Percentiles rank a stretch among this genome's conserved stretches.
These are phyloP conservation scores for Tillus elongatus DNA, from an alignment of 2,888 invertebrate species.

Conservation along the genomic window DNA sequence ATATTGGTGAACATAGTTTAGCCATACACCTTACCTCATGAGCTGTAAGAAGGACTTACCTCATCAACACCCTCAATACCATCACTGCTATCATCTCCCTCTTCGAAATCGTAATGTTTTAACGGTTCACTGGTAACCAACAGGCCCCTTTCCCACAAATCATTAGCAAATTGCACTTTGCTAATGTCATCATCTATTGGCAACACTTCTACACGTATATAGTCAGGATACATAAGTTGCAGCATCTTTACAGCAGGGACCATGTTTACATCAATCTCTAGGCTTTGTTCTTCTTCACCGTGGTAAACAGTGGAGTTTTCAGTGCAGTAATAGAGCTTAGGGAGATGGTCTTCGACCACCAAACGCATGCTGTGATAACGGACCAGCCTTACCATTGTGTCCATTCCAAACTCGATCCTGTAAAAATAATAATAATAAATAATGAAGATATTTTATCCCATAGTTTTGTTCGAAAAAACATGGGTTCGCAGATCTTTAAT, in stretches of 20 bases:
- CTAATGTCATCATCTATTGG: constrained; percentile 54
- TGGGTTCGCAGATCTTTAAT: too few relatives aligned
- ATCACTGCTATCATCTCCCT: too few relatives aligned
- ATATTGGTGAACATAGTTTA: too few relatives aligned
- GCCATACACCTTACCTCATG: too few relatives aligned
- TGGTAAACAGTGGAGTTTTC: constrained; percentile 84
- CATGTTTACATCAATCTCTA: constrained; percentile 62
- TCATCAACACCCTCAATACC: too few relatives aligned
- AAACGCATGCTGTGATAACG: constrained; percentile 49
- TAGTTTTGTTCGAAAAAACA: neutral
- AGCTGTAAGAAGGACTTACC: too few relatives aligned
- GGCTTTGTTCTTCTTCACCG: constrained; percentile 64
- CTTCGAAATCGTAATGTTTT: too few relatives aligned
- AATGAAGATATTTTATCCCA: neutral
- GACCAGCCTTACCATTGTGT: constrained; percentile 51
- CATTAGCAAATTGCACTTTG: constrained; percentile 60
- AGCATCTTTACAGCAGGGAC: constrained; percentile 64
- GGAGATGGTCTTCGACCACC: constrained; percentile 53
- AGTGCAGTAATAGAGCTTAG: constrained; percentile 68
- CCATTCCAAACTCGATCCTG: constrained; percentile 54
- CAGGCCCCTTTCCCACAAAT: constrained; percentile 76
- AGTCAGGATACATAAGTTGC: constrained; percentile 68
- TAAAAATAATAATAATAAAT: constrained; percentile 12
- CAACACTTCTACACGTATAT: constrained; percentile 60
- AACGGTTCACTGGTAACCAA: constrained; percentile 55